These are phyloP conservation scores for Aptenodytes forsteri DNA, from an alignment of 2,113 vertebrate species.

Conservation along the genomic window DNA sequence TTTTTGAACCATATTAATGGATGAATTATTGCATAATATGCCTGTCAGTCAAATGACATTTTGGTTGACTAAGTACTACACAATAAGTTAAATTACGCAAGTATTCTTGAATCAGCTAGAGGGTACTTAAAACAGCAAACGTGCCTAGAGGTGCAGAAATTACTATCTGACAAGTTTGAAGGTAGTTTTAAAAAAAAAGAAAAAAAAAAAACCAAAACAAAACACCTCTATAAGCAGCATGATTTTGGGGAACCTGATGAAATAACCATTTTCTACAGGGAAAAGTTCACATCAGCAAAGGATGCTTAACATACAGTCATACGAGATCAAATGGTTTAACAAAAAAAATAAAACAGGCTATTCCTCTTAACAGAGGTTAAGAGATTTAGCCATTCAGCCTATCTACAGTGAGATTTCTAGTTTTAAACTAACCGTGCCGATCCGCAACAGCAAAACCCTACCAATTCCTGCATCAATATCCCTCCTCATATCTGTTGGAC, in stretches of 20 bases:
- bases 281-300: background rate
- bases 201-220: too few relatives aligned
- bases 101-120: conserved; percentile 2
- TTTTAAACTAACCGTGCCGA: background rate
- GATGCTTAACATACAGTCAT: background rate
- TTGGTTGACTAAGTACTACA: conserved; percentile 3
- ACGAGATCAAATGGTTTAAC: background rate
- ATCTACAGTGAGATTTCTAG: background rate
- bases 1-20: conserved; percentile 18
- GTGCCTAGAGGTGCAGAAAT: background rate
- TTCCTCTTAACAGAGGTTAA: background rate
- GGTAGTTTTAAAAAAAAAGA: background rate
- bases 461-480: background rate
- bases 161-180: background rate
- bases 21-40: conserved; percentile 35
- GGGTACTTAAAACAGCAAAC: background rate
- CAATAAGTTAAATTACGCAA: conserved; percentile 16
- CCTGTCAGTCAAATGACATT: conserved; percentile 14
- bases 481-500: background rate
- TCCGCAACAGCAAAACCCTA: background rate
- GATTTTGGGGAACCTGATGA: background rate
- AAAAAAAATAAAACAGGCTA: background rate
- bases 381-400: background rate
- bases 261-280: background rate
- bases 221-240: background rate